Percentiles rank a stretch among this genome's conserved stretches.
phyloP scores from a whole-genome alignment of 2,113 vertebrate species.

The cattle (Bos taurus) region DNA sequence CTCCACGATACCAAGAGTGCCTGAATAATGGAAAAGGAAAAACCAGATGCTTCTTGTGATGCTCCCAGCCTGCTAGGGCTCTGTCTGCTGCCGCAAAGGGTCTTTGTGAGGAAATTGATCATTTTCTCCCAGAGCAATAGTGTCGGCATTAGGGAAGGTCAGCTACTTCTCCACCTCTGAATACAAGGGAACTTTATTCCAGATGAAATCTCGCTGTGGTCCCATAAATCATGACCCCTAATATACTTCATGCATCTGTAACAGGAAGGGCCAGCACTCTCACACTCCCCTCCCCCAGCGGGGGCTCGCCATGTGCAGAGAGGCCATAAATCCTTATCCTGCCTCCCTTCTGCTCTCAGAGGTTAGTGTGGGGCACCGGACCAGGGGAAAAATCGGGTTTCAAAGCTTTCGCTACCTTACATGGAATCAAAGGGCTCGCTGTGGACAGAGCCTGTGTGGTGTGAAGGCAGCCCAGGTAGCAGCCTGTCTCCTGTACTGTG shows the following conservation, averaged over 20 bases:
- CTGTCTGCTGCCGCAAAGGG: neutral
- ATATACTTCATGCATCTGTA: neutral
- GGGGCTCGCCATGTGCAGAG: neutral
- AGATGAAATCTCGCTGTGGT: neutral
- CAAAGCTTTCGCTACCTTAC: neutral
- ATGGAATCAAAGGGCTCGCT: neutral
- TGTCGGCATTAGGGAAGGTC: neutral
- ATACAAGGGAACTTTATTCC: slow-evolving; percentile 9
- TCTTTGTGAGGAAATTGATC: neutral
- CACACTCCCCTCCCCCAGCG: neutral
- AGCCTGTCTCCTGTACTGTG: neutral
- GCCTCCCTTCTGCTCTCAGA: neutral
- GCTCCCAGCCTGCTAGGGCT: neutral
- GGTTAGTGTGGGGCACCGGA: neutral
- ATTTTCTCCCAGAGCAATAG: neutral
- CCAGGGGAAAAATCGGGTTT: neutral
- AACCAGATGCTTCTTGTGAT: neutral
- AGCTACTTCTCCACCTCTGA: neutral
- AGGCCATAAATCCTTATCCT: neutral
- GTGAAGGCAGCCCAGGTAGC: neutral
- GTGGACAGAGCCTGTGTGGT: neutral
- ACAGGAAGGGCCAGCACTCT: neutral
- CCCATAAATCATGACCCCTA: neutral
- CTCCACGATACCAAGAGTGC: neutral
- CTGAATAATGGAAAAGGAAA: slow-evolving; percentile 20